Conservation (phyloP, 1,140 invertebrate species). For the Anadara kagoshimensis region DNA sequence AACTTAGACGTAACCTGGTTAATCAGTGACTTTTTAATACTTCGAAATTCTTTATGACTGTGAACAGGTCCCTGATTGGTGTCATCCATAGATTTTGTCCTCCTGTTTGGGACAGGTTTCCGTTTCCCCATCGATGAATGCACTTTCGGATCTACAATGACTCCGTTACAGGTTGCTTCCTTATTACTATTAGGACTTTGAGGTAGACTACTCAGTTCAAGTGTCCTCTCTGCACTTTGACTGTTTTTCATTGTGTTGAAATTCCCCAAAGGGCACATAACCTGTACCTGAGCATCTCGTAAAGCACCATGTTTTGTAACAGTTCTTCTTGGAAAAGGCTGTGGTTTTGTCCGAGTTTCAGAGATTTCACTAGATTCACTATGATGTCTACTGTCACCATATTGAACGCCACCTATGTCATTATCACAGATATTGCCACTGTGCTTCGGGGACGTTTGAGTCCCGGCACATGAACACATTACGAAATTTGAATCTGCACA, state of each 20-base stretch:
- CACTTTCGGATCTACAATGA: neutral
- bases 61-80: constrained; percentile 29
- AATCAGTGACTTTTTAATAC: constrained; percentile 60
- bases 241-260: too few relatives aligned
- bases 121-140: constrained; percentile 28
- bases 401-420: neutral
- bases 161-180: too few relatives aligned
- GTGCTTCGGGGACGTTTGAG: constrained; percentile 44
- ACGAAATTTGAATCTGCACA: constrained; percentile 11
- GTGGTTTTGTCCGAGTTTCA: constrained; percentile 14
- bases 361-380: neutral
- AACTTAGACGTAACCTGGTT: constrained; percentile 68
- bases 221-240: too few relatives aligned
- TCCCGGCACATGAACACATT: constrained; percentile 42
- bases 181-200: too few relatives aligned
- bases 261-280: constrained; percentile 50
- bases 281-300: constrained; percentile 52
- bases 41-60: constrained; percentile 35
- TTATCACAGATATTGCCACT: constrained; percentile 2
- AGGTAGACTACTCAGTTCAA: too few relatives aligned
- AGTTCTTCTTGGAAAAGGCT: constrained; percentile 46
- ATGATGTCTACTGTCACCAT: constrained; percentile 7
- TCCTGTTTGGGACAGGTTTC: constrained; percentile 19
- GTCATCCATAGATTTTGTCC: constrained; percentile 25
- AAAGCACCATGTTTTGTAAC: constrained; percentile 32